Base-by-base conservation (phyloP, 2,797 vertebrate genomes). In the Chaetodon trifasciatus region DNA sequence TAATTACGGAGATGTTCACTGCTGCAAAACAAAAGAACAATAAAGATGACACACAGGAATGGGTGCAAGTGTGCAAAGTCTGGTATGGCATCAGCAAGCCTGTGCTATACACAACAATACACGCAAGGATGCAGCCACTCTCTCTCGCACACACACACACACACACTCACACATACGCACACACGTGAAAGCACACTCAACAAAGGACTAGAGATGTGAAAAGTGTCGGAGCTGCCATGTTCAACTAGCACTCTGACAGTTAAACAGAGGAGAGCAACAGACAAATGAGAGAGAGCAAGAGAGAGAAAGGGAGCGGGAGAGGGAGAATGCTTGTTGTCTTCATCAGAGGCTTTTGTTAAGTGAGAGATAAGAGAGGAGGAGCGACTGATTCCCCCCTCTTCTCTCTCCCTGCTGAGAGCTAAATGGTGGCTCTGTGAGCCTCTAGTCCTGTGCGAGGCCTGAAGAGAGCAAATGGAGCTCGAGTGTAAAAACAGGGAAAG, bases 281-380 rank as follows among this genome's bases (percentile, higher is more conserved):
- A 91, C 82, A 91, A 89, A 92, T 82, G 89, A 90, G 84, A 88
- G 86, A 53, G 86, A 75, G 79, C 70, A 42, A 40, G 39, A 70
- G 44, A 70, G 78, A 82, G 74, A 65, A 11, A 62, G 40, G 74
- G 80, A 78, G 89, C 46, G 40, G 67, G 78, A 76, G 74, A 71
- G 82, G 69, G 70, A 87, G 81, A 87, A 80, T 21, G 80, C 89
- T 89, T 92, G 91, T 94, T 92, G 92, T 93, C 92, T 93, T 94
- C 89, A 94, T 94, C 91, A 92, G 83, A 93, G 84, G 91, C 85
- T 87, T 93, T 93, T 91, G 90, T 91, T 93, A 93, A 92, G 91
- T 91, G 89, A 89, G 85, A 93, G 92, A 93, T 90, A 93, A 93
- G 88, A 91, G 88, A 90, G 76, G 86, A 89, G 86, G 69, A 91